Evolutionary conservation across 2,113 vertebrate genomes (phyloP).

Genomic region (Gobio gobio): DNA sequence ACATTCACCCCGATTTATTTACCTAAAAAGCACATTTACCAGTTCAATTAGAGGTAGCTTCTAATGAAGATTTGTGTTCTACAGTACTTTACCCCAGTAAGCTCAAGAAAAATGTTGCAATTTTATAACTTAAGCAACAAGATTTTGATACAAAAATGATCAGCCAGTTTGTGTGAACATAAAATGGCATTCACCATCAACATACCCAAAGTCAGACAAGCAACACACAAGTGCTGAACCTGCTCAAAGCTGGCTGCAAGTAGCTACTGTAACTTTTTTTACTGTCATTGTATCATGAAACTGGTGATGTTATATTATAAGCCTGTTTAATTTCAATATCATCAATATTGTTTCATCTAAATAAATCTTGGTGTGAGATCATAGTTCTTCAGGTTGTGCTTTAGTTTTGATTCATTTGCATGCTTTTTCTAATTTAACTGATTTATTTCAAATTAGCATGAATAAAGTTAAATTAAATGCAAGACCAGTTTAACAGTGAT

Average conservation of each 20-base stretch:
- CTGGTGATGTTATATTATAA: background rate
- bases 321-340: background rate
- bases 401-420: background rate
- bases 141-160: background rate
- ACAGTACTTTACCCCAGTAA: background rate
- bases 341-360: background rate
- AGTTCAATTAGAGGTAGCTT: background rate
- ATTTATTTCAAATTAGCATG: background rate
- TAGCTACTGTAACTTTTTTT: background rate
- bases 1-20: background rate
- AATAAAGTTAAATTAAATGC: background rate
- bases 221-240: background rate
- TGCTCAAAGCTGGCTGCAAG: conserved; percentile 20
- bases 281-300: background rate
- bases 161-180: background rate
- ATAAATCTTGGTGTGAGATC: background rate
- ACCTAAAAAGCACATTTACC: background rate
- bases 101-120: background rate
- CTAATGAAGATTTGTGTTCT: background rate
- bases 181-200: background rate
- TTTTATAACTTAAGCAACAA: background rate
- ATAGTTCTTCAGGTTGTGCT: background rate
- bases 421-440: background rate
- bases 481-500: background rate
- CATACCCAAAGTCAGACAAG: background rate